These are phyloP conservation scores for Autographa pulchrina DNA, from an alignment of 2,888 invertebrate species.

Conservation along the genomic window DNA sequence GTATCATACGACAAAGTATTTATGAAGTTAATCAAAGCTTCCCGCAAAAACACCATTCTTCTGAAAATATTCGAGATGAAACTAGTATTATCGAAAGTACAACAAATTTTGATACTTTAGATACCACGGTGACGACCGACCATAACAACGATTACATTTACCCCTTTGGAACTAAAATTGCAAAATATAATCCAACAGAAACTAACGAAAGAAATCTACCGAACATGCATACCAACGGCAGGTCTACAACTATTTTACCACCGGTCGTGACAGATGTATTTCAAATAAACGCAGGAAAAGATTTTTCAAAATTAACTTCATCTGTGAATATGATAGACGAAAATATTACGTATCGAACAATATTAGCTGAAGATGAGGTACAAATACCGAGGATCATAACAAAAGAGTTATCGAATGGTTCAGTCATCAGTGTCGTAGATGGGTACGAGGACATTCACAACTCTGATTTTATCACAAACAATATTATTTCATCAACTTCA, in stretches of 20 bases:
- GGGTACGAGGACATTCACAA: constrained; percentile 65
- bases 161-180: not conserved
- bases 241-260: not conserved
- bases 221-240: not conserved
- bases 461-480: constrained; percentile 53
- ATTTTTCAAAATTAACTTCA: constrained; percentile 6
- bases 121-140: constrained; percentile 8
- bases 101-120: not conserved
- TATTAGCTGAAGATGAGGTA: constrained; percentile 57
- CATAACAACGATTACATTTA: not conserved
- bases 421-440: constrained; percentile 57
- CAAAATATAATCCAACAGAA: not conserved
- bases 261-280: not conserved
- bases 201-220: not conserved
- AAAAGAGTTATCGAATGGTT: constrained; percentile 64
- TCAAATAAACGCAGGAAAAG: not conserved
- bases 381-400: constrained; percentile 63
- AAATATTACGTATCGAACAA: constrained; percentile 16
- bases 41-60: constrained; percentile 6
- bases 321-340: not conserved
- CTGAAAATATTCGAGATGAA: constrained; percentile 2
- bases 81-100: not conserved
- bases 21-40: constrained; percentile 52
- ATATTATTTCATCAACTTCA: constrained; percentile 5
- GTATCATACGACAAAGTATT: constrained; percentile 58